A percentile compares a stretch with the other conserved stretches of the same genome.
These are phyloP conservation scores for Spilarctia lutea DNA, from an alignment of 2,888 invertebrate genomes.

Conservation along the genomic window DNA sequence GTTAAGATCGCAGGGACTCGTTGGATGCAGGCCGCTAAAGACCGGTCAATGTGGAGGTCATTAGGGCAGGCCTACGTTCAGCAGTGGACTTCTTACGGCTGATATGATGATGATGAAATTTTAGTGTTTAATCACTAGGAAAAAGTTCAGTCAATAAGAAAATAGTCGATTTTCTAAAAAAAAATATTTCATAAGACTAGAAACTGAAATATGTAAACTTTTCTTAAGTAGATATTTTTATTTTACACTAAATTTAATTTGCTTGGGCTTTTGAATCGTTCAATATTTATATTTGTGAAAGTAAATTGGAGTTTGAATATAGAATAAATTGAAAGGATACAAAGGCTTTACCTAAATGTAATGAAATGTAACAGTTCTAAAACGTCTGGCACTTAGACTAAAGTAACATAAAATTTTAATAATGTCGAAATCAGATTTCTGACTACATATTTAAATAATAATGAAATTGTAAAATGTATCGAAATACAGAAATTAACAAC, in stretches of 20 bases:
- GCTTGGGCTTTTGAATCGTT: conserved; percentile 11
- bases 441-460: background rate
- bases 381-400: background rate
- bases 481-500: background rate
- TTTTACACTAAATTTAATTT: conserved; percentile 16
- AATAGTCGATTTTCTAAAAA: background rate
- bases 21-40: too few relatives aligned
- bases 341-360: conserved; percentile 16
- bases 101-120: too few relatives aligned
- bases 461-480: background rate
- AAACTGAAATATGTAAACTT: background rate
- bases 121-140: background rate
- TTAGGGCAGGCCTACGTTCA: too few relatives aligned
- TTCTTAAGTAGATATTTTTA: background rate
- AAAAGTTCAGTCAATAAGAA: background rate
- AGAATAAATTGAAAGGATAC: conserved; percentile 32
- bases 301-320: conserved; percentile 34
- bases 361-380: background rate
- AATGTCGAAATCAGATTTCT: background rate
- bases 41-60: too few relatives aligned
- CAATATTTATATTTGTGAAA: conserved; percentile 38
- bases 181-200: background rate
- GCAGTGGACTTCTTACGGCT: too few relatives aligned
- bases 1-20: too few relatives aligned
- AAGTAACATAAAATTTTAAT: background rate